These are phyloP conservation scores for Phylloscopus trochilus DNA, from an alignment of 2,113 vertebrate species.

Conservation along the genomic window DNA sequence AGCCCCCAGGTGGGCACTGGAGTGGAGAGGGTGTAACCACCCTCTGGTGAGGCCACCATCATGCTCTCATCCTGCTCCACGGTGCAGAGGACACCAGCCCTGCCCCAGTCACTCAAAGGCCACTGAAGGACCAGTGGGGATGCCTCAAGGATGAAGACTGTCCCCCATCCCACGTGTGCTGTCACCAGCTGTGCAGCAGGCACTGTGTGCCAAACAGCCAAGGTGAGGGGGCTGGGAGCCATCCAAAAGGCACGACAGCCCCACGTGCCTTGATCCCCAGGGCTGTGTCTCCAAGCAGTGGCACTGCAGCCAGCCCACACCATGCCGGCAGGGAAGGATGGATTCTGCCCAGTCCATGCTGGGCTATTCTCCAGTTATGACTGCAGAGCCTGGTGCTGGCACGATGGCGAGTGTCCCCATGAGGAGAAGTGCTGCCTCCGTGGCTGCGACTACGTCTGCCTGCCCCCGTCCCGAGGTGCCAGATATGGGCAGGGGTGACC, in stretches of 20 bases:
- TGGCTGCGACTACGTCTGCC: neutral
- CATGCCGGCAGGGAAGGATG: neutral
- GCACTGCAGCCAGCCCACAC: rapidly evolving
- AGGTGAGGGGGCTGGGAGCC: neutral
- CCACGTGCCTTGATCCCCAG: neutral
- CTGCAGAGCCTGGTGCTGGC: slow-evolving; percentile 1
- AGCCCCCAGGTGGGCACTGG: neutral
- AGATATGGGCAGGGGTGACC: neutral
- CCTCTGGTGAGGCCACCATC: rapidly evolving
- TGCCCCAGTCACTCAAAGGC: neutral
- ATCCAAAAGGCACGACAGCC: neutral
- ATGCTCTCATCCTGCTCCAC: rapidly evolving
- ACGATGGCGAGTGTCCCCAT: neutral
- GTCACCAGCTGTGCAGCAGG: neutral
- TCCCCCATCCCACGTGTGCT: neutral
- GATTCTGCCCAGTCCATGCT: neutral
- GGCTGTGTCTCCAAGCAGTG: neutral
- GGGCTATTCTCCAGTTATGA: slow-evolving; percentile 34
- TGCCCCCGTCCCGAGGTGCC: neutral
- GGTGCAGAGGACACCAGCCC: neutral
- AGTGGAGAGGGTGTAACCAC: neutral
- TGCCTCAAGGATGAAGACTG: slow-evolving; percentile 10
- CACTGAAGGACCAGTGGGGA: neutral
- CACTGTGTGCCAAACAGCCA: neutral
- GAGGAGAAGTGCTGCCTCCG: slow-evolving; percentile 25